Percentiles rank a stretch among this genome's conserved stretches.
Conservation (phyloP, 2,113 vertebrate genomes). For the Taxidea taxus region DNA sequence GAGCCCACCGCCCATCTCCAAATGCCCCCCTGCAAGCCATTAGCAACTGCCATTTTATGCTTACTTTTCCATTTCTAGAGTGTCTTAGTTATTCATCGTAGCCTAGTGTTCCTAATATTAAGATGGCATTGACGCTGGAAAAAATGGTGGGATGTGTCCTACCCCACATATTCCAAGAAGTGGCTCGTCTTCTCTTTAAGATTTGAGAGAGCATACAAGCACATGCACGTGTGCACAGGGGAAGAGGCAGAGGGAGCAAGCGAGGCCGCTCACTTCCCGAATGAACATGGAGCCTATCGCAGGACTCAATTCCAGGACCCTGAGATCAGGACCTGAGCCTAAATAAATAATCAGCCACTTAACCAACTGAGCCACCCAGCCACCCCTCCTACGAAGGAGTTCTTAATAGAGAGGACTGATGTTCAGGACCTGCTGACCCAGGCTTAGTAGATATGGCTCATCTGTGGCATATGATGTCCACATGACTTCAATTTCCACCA, state of each 20-base stretch:
- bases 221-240: rapidly evolving
- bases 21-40: not conserved
- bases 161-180: not conserved
- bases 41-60: not conserved
- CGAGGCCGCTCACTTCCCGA: not conserved
- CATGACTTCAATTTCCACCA: not conserved
- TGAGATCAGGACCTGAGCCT: not conserved
- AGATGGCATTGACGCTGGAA: not conserved
- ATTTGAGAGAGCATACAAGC: not conserved
- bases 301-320: not conserved
- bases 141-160: not conserved
- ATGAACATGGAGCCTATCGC: not conserved
- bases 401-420: not conserved
- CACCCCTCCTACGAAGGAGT: not conserved
- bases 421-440: not conserved
- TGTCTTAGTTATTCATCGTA: not conserved
- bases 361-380: not conserved
- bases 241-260: not conserved
- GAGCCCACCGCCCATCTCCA: not conserved
- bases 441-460: not conserved
- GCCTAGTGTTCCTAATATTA: not conserved
- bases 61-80: not conserved
- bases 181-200: not conserved
- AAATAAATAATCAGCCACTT: not conserved
- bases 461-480: not conserved